Conservation (phyloP, 2,113 vertebrate species). For the Gadus macrocephalus region DNA sequence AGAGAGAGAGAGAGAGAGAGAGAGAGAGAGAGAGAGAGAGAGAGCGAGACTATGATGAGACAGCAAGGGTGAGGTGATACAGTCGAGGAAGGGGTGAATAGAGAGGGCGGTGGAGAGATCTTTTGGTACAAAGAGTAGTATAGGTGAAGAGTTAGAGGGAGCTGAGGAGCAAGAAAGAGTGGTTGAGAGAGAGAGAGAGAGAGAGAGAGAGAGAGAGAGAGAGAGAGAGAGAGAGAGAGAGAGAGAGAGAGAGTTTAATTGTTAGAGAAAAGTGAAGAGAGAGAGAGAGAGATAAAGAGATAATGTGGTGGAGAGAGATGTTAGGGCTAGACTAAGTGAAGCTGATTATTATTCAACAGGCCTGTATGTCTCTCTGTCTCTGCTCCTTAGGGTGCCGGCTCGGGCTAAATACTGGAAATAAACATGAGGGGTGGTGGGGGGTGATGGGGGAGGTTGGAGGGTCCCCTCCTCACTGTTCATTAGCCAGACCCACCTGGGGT, state of each 20-base stretch:
- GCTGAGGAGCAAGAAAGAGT: background rate
- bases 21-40: background rate
- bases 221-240: background rate
- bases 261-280: background rate
- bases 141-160: background rate
- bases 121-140: background rate
- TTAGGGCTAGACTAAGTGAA: slow-evolving; percentile 28
- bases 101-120: too few relatives aligned
- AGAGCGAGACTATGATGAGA: background rate
- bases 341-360: slow-evolving; percentile 48
- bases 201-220: background rate
- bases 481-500: slow-evolving; percentile 35
- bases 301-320: slow-evolving; percentile 5
- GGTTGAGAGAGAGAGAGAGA: background rate
- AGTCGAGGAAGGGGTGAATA: too few relatives aligned
- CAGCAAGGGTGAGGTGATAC: too few relatives aligned
- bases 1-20: background rate
- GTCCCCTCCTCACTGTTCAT: slow-evolving; percentile 31
- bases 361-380: slow-evolving; percentile 1
- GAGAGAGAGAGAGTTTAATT: background rate
- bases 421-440: slow-evolving; percentile 39
- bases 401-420: slow-evolving; percentile 45
- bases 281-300: background rate
- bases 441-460: background rate
- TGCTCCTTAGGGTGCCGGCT: slow-evolving; percentile 18